Conservation (phyloP, 1,140 invertebrate species). For the Drosophila subpulchrella region DNA sequence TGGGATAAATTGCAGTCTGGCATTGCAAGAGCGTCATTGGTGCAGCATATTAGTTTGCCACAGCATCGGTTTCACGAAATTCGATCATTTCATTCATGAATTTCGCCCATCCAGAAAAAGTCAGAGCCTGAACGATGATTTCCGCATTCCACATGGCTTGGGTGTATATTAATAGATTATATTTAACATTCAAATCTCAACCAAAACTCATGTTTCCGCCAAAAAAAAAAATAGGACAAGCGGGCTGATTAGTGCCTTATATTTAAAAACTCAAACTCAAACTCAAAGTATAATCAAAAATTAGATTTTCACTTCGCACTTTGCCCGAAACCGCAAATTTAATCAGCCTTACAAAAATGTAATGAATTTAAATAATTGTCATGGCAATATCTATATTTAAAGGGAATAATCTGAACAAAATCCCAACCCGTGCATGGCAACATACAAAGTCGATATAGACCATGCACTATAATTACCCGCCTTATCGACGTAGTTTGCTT, state of each 20-base stretch:
- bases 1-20: slow-evolving; percentile 54
- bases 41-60: slow-evolving; percentile 45
- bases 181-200: slow-evolving; percentile 31
- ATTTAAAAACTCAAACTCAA: background rate
- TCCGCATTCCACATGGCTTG: slow-evolving; percentile 62
- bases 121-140: slow-evolving; percentile 38
- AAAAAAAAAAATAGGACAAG: slow-evolving; percentile 3
- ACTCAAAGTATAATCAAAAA: background rate
- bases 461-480: no score
- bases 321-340: background rate
- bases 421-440: background rate
- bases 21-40: slow-evolving; percentile 56
- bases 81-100: slow-evolving; percentile 68
- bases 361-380: background rate
- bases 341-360: background rate
- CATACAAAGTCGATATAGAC: background rate
- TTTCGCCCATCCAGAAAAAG: slow-evolving; percentile 12
- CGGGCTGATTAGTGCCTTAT: background rate
- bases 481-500: background rate
- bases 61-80: slow-evolving; percentile 63
- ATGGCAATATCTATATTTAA: background rate
- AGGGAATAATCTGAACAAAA: background rate
- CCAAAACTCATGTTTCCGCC: slow-evolving; percentile 26
- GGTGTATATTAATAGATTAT: slow-evolving; percentile 3
- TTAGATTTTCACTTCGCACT: background rate